A percentile compares a stretch with the other conserved stretches of the same genome.
Evolutionary conservation across 2,797 vertebrate genomes (phyloP).

Genomic region (Lepus townsendii): DNA sequence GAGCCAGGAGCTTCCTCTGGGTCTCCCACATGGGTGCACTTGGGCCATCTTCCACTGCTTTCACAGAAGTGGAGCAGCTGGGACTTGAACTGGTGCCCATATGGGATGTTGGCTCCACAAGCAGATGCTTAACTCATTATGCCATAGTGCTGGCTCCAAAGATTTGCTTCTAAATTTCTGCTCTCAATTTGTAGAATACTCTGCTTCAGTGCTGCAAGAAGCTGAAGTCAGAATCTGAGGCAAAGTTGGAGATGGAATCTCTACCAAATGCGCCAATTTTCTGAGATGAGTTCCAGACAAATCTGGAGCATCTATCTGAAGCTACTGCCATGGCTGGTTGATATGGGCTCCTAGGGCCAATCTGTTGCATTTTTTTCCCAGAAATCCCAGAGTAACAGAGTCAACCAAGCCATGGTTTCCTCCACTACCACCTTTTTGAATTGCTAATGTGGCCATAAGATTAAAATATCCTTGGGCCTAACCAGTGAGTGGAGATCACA

Average conservation of each 20-base stretch:
- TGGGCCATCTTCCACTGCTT: no score
- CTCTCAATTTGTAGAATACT: constrained; percentile 19
- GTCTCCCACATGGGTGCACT: no score
- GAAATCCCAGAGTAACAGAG: constrained; percentile 16
- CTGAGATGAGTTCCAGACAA: not conserved
- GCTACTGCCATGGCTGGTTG: not conserved
- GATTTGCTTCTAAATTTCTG: not conserved
- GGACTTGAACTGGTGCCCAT: no score
- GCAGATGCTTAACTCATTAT: no score
- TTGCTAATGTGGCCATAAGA: constrained; percentile 53
- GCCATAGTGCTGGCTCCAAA: not conserved
- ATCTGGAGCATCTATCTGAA: not conserved
- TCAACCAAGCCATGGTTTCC: not conserved
- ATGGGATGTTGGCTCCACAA: no score
- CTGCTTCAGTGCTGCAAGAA: not conserved
- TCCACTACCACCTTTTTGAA: not conserved
- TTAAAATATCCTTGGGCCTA: constrained; percentile 61
- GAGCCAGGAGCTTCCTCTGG: no score
- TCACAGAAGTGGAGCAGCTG: no score
- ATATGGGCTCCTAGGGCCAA: not conserved
- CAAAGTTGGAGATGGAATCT: not conserved
- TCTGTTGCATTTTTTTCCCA: not conserved
- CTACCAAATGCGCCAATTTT: not conserved
- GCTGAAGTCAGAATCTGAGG: not conserved
- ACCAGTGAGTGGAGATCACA: constrained; percentile 11